These are phyloP conservation scores for Petroica traversi DNA, from an alignment of 2,113 vertebrate genomes.

Conservation along the genomic window DNA sequence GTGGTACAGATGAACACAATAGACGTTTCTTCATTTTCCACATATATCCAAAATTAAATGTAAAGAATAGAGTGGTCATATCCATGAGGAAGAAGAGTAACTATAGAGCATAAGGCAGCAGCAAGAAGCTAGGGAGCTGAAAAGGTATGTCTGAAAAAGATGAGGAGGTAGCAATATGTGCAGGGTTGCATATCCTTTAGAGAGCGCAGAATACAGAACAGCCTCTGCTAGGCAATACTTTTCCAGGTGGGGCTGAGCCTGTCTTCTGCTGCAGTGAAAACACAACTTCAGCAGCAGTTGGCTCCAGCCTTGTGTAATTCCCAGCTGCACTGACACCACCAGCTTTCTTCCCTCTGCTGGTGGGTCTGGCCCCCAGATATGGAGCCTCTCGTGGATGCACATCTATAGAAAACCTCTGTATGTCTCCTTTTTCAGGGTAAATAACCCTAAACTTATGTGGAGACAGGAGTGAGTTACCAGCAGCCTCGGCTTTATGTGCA, in stretches of 20 bases:
- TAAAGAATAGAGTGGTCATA: neutral
- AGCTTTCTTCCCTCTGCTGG: neutral
- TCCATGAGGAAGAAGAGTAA: neutral
- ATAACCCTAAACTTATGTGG: neutral
- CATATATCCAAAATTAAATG: neutral
- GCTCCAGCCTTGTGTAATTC: rapidly evolving
- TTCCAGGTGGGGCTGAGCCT: neutral
- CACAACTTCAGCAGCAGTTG: neutral
- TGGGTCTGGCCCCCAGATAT: neutral
- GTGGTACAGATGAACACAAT: neutral
- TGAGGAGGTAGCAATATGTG: neutral
- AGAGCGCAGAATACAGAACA: rapidly evolving
- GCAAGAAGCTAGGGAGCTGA: neutral
- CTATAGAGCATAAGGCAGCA: rapidly evolving
- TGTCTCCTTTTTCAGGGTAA: neutral
- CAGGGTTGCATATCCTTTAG: neutral
- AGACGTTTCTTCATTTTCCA: neutral
- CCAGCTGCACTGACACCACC: rapidly evolving
- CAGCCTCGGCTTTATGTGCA: neutral
- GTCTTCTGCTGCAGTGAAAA: neutral
- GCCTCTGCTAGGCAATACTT: neutral
- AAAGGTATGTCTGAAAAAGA: neutral
- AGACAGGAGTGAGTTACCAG: neutral
- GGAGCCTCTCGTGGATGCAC: neutral
- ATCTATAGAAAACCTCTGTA: rapidly evolving